These are phyloP conservation scores for Eurois occulta DNA, from an alignment of 2,888 invertebrate species.

Conservation along the genomic window DNA sequence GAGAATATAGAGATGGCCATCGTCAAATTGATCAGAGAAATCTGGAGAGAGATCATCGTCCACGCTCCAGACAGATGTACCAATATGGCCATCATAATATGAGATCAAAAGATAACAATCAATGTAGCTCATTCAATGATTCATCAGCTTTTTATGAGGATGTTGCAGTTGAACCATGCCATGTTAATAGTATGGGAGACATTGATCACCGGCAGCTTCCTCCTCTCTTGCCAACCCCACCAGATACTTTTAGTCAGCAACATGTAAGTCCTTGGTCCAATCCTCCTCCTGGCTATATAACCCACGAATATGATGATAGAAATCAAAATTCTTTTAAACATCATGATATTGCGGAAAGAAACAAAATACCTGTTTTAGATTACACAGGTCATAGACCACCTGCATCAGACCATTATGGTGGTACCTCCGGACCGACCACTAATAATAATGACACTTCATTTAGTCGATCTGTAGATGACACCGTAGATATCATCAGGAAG, in stretches of 20 bases:
- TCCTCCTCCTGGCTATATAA: conserved; percentile 67
- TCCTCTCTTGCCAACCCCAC: conserved; percentile 47
- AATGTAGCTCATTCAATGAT: conserved; percentile 60
- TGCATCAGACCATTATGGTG: conserved; percentile 86
- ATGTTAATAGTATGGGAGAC: conserved; percentile 83
- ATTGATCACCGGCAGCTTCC: conserved; percentile 78
- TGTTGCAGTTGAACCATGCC: conserved; percentile 61
- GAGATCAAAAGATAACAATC: conserved; percentile 68
- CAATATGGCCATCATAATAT: conserved; percentile 66
- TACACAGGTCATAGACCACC: conserved; percentile 86
- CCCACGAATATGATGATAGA: conserved; percentile 73
- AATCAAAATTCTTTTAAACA: conserved; percentile 70
- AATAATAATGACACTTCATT: conserved; percentile 83
- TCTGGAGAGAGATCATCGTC: conserved; percentile 72
- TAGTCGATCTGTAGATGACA: conserved; percentile 85
- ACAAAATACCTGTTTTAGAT: conserved; percentile 71
- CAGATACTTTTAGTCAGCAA: conserved; percentile 65
- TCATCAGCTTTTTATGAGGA: conserved; percentile 68
- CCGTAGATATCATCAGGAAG: conserved; percentile 85
- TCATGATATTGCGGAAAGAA: conserved; percentile 72
- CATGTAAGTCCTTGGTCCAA: conserved; percentile 74
- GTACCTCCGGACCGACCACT: conserved; percentile 75
- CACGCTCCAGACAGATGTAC: conserved; percentile 64
- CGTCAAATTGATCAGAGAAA: conserved; percentile 68
- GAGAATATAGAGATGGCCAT: conserved; percentile 70